Conservation (phyloP, 2,113 vertebrate species). For the Edolisoma coerulescens region DNA sequence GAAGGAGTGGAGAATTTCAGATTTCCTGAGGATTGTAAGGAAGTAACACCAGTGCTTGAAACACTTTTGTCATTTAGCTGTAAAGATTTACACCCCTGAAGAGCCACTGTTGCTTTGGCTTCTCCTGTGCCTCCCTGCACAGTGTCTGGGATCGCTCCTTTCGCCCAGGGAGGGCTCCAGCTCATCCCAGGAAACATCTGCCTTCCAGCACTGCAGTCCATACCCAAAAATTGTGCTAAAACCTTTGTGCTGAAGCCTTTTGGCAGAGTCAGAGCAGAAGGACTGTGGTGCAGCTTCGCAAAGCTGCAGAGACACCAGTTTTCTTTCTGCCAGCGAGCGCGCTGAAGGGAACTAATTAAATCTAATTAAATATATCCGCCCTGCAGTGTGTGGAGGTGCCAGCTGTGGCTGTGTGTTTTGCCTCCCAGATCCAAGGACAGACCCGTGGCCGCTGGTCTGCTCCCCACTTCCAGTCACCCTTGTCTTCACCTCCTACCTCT, state of each 20-base stretch:
- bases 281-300: not conserved
- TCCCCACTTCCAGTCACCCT: slow-evolving; percentile 61
- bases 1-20: not conserved
- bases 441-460: slow-evolving; percentile 69
- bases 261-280: not conserved
- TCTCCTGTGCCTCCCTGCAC: not conserved
- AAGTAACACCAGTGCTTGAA: not conserved
- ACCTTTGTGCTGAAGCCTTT: not conserved
- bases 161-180: fast-evolving
- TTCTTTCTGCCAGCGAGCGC: not conserved
- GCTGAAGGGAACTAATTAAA: not conserved
- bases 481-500: slow-evolving; percentile 66
- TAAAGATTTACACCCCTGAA: not conserved
- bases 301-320: not conserved
- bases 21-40: not conserved
- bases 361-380: not conserved
- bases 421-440: slow-evolving; percentile 73
- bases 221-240: not conserved
- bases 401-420: not conserved
- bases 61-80: not conserved
- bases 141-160: not conserved
- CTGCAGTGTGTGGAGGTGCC: not conserved
- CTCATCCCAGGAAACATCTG: not conserved
- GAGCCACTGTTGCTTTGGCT: not conserved
- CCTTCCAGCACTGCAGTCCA: not conserved